These are phyloP conservation scores for Procambarus clarkii DNA, from an alignment of 1,140 invertebrate species.

Conservation along the genomic window DNA sequence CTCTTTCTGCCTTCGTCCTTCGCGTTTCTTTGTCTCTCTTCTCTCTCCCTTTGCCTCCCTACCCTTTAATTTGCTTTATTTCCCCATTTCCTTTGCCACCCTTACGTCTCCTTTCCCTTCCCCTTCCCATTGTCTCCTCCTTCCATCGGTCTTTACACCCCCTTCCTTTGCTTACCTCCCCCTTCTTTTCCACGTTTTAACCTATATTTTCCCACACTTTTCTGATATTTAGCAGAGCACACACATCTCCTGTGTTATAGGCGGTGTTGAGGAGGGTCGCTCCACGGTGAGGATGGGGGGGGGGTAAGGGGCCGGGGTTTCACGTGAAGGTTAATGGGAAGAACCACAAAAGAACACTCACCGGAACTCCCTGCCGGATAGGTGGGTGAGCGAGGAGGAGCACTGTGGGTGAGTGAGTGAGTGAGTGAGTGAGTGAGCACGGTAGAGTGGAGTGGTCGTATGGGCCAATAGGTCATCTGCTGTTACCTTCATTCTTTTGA, in stretches of 20 bases:
- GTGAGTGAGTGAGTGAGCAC: neutral
- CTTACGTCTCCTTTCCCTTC: neutral
- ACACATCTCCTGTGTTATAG: too few relatives aligned
- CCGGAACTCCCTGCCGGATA: constrained; percentile 26
- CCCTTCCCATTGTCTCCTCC: neutral
- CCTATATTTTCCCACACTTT: too few relatives aligned
- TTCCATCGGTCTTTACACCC: neutral
- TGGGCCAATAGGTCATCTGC: too few relatives aligned
- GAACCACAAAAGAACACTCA: neutral
- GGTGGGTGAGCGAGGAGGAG: neutral
- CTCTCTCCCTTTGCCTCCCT: neutral
- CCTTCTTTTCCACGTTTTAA: neutral
- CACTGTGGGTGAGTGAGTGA: neutral
- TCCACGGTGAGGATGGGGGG: too few relatives aligned
- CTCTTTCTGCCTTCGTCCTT: neutral
- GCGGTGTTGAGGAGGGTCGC: too few relatives aligned
- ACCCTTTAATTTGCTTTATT: too few relatives aligned
- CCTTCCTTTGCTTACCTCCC: neutral
- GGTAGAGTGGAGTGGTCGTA: neutral
- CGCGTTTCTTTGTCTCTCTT: neutral
- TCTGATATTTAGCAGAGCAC: too few relatives aligned
- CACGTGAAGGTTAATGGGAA: neutral
- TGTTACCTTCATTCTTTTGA: too few relatives aligned
- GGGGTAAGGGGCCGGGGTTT: too few relatives aligned
- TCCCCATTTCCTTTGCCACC: neutral